Evolutionary conservation across 2,797 vertebrate genomes (phyloP).

Genomic region (Platalea minor): DNA sequence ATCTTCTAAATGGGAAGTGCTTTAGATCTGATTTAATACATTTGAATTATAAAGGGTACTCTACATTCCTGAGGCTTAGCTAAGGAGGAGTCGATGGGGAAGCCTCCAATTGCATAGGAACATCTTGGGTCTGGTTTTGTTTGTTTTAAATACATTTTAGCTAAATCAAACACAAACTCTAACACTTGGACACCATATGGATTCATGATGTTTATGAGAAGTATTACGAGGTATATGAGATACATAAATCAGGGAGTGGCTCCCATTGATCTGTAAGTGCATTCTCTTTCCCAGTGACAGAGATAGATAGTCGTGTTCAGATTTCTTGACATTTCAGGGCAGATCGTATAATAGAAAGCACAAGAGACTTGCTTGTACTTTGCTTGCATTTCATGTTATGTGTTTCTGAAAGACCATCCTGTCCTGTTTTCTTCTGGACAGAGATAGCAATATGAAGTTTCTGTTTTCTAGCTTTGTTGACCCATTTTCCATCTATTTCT

Average conservation of each 20-base stretch:
- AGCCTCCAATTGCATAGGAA: background rate
- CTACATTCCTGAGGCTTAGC: background rate
- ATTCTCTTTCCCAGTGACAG: background rate
- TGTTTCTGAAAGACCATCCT: background rate
- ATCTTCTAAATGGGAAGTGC: background rate
- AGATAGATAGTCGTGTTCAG: background rate
- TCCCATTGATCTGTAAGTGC: background rate
- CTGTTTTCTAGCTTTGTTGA: background rate
- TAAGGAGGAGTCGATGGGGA: background rate
- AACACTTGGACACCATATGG: constrained; percentile 18
- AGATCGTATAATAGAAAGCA: background rate
- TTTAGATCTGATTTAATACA: background rate
- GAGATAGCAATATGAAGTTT: background rate
- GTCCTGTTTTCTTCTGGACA: background rate
- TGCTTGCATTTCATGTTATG: background rate
- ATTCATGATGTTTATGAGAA: background rate
- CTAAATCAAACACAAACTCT: background rate
- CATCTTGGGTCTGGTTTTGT: background rate
- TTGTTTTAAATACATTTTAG: background rate
- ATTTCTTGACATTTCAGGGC: background rate
- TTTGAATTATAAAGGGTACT: background rate
- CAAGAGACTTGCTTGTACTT: background rate
- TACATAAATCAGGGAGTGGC: background rate
- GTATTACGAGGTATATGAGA: background rate
- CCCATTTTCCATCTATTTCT: background rate